Conservation (phyloP, 2,888 invertebrate species). For the Cerastis rubricosa region DNA sequence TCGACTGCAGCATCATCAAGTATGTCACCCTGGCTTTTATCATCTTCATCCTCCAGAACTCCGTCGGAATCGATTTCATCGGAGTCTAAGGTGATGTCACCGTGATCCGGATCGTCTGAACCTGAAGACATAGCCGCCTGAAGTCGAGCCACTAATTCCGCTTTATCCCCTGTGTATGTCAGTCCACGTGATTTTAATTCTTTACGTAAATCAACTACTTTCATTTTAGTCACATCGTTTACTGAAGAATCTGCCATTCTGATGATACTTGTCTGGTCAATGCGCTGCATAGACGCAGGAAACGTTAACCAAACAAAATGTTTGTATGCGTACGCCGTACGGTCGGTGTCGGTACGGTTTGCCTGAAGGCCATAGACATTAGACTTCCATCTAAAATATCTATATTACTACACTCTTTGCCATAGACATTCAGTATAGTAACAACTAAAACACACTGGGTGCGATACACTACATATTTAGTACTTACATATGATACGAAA, state of each 20-base stretch:
- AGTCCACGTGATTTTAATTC: slow-evolving; percentile 95
- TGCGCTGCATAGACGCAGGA: neutral
- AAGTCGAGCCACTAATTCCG: slow-evolving; percentile 94
- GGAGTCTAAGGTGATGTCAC: slow-evolving; percentile 84
- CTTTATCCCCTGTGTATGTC: slow-evolving; percentile 94
- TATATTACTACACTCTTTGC: no score
- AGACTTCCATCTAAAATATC: no score
- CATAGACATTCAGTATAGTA: no score
- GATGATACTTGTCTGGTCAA: neutral
- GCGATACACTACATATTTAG: no score
- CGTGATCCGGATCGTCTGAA: slow-evolving; percentile 84
- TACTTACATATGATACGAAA: no score
- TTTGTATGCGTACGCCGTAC: neutral
- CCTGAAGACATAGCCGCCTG: slow-evolving; percentile 90
- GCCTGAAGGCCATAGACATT: neutral
- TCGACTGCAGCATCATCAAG: slow-evolving; percentile 84
- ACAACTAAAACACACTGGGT: no score
- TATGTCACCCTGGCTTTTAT: slow-evolving; percentile 85
- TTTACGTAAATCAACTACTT: slow-evolving; percentile 96
- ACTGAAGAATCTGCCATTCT: slow-evolving; percentile 80
- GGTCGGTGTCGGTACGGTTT: neutral
- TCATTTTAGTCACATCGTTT: slow-evolving; percentile 84
- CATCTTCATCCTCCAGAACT: slow-evolving; percentile 90
- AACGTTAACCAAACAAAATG: neutral
- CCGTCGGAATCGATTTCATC: slow-evolving; percentile 90